phyloP scores from a whole-genome alignment of 2,888 invertebrate genomes.

The Nephrotoma guestfalica region DNA sequence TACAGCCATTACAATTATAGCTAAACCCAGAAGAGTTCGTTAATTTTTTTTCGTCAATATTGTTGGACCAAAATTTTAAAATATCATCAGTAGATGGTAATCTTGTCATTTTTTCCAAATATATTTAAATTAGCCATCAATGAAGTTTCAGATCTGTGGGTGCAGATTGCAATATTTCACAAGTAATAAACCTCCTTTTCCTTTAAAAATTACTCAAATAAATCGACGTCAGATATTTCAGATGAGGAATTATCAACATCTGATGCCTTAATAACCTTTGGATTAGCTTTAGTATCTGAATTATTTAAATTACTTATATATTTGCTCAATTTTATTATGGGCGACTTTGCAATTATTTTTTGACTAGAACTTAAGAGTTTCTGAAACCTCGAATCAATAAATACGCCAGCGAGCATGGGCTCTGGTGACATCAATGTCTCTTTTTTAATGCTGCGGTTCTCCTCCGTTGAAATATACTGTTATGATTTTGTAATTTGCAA shows the following conservation, averaged over 20 bases:
- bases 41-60: no score
- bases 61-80: no score
- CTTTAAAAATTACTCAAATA: background rate
- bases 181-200: no score
- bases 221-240: background rate
- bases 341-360: background rate
- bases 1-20: background rate
- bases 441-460: background rate
- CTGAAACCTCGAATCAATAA: background rate
- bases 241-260: no score
- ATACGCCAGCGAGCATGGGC: background rate
- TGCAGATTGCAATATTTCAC: background rate
- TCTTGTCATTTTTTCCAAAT: background rate
- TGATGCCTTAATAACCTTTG: background rate
- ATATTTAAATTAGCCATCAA: background rate
- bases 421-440: background rate
- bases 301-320: no score
- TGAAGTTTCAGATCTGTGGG: background rate
- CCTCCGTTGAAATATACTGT: no score
- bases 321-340: background rate
- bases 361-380: background rate
- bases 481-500: no score
- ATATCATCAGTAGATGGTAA: no score
- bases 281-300: background rate
- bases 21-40: no score